These are phyloP conservation scores for Aegotheles bennettii DNA, from an alignment of 2,113 vertebrate genomes.

Conservation along the genomic window DNA sequence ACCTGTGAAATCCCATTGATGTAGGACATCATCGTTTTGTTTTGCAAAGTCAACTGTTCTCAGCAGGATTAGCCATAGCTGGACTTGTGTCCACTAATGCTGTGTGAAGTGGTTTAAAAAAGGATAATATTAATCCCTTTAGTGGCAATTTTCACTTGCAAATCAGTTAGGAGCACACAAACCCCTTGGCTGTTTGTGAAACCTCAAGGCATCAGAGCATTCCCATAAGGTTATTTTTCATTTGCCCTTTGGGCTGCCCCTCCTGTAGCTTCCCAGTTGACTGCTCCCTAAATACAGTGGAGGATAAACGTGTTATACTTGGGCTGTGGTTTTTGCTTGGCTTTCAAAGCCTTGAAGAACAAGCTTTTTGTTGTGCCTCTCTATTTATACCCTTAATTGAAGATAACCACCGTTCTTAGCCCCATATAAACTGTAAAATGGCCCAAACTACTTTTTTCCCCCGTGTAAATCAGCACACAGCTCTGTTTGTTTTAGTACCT, in stretches of 20 bases:
- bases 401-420: neutral
- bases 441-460: neutral
- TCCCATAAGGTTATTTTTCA: neutral
- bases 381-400: neutral
- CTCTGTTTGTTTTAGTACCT: neutral
- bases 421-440: neutral
- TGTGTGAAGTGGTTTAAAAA: neutral
- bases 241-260: neutral
- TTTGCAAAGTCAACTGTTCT: neutral
- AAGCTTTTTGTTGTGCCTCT: neutral
- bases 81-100: neutral
- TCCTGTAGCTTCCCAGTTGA: neutral
- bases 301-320: neutral
- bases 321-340: neutral
- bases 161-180: neutral
- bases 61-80: neutral
- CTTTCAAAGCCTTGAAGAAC: neutral
- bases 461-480: neutral
- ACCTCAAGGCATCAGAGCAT: neutral
- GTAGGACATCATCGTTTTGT: neutral
- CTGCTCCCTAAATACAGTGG: neutral
- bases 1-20: neutral
- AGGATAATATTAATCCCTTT: neutral
- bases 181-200: neutral
- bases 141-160: neutral